Evolutionary conservation across 64 coral and sea anemone genomes (phyloP), one percentile per base, ranked within the genome.

Genomic region (Trachythela sp.): DNA sequence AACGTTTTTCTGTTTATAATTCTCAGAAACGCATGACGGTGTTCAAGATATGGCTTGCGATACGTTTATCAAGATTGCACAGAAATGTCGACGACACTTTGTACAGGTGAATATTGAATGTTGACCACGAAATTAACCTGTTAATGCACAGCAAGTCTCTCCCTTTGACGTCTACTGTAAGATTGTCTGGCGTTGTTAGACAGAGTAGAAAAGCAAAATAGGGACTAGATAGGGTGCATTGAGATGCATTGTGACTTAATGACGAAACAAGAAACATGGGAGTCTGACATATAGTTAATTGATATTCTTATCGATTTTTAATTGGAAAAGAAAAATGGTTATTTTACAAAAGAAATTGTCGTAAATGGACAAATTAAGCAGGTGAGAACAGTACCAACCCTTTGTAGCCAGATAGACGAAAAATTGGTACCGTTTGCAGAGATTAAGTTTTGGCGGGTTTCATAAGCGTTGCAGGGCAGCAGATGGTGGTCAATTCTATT

Each of bases 41-140:
- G 95, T 98, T 13, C 95, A 98, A 87, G 95, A 98, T 70, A 98
- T 98, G 95, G 95, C 95, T 40, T 98, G 95, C 89, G 95, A 98
- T 41, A 98, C 95, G 58, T 98, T 98, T 37, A 98, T 98, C 70
- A 98, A 98, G 84, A 98, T 98, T 87, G 95, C 95, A 34, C 95
- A 98, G 91, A 98, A 98, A 84, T 98, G 95, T 71, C 92, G 92
- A 84, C 86, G 95, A 40, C 93, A 98, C 89, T 98, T 98, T 92
- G 93, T 94, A 9, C 93, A 94, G 95, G 95, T 98, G 75, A 80
- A 14, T 80, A 37, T 15, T 9, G 0, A 35, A 37, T 38, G 2
- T 35, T 6, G 20, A 64, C 56, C 56, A 64, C 56, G 17, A n/a
- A 20, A 34, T 80, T 39, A 6, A 9, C 15, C 30, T 30, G 26